A percentile compares a stretch with the other conserved stretches of the same genome.
Conservation (phyloP, 2,113 vertebrate species). For the Heteronetta atricapilla region DNA sequence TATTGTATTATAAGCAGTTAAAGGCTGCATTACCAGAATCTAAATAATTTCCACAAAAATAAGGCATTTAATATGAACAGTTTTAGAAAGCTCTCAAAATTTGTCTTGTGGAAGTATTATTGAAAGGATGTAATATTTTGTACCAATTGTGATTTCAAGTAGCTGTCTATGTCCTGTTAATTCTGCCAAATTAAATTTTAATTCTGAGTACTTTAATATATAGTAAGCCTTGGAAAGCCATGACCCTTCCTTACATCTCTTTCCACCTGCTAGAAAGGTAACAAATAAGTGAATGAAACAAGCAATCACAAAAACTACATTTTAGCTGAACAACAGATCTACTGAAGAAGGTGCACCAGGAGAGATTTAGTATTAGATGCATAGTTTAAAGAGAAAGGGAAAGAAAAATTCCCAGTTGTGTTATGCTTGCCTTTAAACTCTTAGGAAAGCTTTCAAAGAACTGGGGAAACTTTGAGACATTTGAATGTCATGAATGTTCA, state of each 20-base stretch:
- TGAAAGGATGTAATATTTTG: neutral
- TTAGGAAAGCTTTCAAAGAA: neutral
- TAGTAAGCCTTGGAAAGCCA: neutral
- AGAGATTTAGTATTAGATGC: neutral
- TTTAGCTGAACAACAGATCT: neutral
- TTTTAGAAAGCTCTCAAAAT: neutral
- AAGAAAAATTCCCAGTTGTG: neutral
- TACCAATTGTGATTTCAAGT: neutral
- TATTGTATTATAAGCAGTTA: neutral
- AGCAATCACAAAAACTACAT: neutral
- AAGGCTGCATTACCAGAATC: neutral
- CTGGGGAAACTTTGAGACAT: neutral
- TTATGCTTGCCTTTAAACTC: neutral
- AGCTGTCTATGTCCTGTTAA: neutral
- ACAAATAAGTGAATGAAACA: neutral
- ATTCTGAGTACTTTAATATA: neutral
- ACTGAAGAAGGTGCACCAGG: neutral
- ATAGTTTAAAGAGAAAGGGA: neutral
- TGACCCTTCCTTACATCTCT: neutral
- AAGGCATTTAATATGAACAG: neutral
- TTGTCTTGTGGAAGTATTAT: neutral
- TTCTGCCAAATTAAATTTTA: neutral
- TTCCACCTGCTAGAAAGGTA: neutral
- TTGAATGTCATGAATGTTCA: neutral
- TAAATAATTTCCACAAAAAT: neutral